Percentiles rank a stretch among this genome's conserved stretches.
Conservation (phyloP, 2,888 invertebrate species). For the Amphipoea lucens region DNA sequence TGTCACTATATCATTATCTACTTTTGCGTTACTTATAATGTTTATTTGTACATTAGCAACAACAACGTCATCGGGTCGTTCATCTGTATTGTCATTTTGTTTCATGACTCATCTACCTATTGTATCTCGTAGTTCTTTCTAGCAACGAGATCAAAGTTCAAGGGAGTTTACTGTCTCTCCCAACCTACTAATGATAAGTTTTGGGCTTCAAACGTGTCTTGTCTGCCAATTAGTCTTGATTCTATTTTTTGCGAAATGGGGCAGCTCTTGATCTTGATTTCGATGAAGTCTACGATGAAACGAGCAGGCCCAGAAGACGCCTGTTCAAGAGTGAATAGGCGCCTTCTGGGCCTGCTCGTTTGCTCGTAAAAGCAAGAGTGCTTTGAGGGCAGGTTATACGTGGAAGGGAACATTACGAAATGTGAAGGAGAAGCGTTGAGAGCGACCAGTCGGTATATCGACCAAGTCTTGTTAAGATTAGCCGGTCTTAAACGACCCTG, state of each 20-base stretch:
- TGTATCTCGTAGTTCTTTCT: background rate
- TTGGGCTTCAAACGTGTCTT: background rate
- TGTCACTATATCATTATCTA: background rate
- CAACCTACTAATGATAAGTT: background rate
- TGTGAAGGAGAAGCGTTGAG: background rate
- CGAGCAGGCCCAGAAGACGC: background rate
- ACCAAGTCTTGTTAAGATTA: background rate
- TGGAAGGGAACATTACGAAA: background rate
- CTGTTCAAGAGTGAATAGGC: background rate
- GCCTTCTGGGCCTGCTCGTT: too few relatives aligned
- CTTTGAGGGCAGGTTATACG: background rate
- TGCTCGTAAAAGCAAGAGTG: too few relatives aligned
- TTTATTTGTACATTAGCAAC: slow-evolving; percentile 14
- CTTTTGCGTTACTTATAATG: slow-evolving; percentile 8
- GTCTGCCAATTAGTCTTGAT: background rate
- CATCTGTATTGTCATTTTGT: slow-evolving; percentile 29
- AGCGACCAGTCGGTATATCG: background rate
- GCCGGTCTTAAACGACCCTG: background rate
- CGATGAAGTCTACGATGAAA: background rate
- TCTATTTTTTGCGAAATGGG: too few relatives aligned
- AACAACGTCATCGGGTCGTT: slow-evolving; percentile 40
- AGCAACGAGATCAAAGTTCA: slow-evolving; percentile 27
- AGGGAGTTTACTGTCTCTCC: slow-evolving; percentile 12
- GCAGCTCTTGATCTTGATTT: background rate
- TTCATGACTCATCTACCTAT: slow-evolving; percentile 28